phyloP scores from a whole-genome alignment of 2,888 invertebrate species.

The Strigamia transsilvanica region DNA sequence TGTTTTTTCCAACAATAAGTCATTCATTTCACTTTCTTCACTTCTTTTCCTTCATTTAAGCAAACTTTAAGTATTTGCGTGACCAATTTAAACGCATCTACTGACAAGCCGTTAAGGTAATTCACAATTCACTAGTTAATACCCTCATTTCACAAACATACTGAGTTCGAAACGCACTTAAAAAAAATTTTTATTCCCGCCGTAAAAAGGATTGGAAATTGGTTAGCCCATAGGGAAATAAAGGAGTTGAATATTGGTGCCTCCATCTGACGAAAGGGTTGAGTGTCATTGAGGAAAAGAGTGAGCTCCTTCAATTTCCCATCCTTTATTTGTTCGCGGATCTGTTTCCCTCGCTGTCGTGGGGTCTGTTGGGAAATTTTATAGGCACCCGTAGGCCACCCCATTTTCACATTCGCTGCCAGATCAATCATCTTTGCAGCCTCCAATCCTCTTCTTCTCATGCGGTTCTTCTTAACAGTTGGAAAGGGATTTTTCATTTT shows the following conservation, averaged over 20 bases:
- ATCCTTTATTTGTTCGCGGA: conserved; percentile 27
- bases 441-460: neutral
- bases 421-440: conserved; percentile 33
- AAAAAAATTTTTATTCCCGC: neutral
- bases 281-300: conserved; percentile 17
- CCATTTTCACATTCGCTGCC: conserved; percentile 29
- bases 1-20: too few relatives aligned
- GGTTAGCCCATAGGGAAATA: neutral
- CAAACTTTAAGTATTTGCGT: too few relatives aligned
- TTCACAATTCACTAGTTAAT: neutral
- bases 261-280: neutral
- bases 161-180: neutral
- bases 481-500: conserved; percentile 13
- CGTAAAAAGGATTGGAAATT: neutral
- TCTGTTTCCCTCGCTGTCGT: conserved; percentile 22
- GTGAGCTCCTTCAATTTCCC: conserved; percentile 30
- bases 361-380: conserved; percentile 33
- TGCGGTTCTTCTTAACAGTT: neutral
- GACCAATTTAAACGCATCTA: too few relatives aligned
- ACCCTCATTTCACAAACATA: neutral
- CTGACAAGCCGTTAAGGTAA: neutral
- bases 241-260: neutral
- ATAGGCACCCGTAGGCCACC: conserved; percentile 16
- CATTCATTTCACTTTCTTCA: too few relatives aligned
- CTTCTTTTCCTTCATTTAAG: too few relatives aligned